phyloP scores from a whole-genome alignment of 53 echinoderm and acorn worm genomes.

The Glandiceps talaboti region DNA sequence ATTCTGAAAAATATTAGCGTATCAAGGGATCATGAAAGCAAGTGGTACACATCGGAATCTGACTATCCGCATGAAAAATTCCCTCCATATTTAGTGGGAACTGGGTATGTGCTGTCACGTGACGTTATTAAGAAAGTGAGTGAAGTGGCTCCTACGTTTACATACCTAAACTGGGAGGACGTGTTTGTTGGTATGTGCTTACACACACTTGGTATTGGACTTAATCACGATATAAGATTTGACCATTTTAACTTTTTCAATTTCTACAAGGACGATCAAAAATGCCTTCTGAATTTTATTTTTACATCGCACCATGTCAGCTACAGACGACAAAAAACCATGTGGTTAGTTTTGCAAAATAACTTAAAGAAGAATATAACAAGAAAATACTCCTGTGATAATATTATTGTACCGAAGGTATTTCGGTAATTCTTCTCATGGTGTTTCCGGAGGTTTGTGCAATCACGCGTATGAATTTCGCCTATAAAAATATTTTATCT shows the following conservation, averaged over 20 bases:
- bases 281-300: neutral
- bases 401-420: neutral
- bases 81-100: constrained; percentile 35
- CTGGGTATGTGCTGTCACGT: constrained; percentile 26
- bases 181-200: neutral
- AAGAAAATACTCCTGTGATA: neutral
- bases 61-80: constrained; percentile 13
- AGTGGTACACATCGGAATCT: constrained; percentile 19
- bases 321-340: neutral
- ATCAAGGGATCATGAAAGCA: neutral
- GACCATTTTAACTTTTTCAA: neutral
- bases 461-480: too few species aligned
- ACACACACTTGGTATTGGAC: constrained; percentile 15
- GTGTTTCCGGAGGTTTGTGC: too few species aligned
- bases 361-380: neutral
- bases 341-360: neutral
- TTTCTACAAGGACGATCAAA: neutral
- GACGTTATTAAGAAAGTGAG: constrained; percentile 8
- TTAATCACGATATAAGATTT: constrained; percentile 12
- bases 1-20: constrained; percentile 7
- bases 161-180: neutral
- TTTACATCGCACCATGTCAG: neutral
- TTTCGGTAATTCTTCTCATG: too few species aligned
- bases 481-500: too few species aligned
- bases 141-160: neutral